These are phyloP conservation scores for Batillaria attramentaria DNA, from an alignment of 1,140 invertebrate species.

Conservation along the genomic window DNA sequence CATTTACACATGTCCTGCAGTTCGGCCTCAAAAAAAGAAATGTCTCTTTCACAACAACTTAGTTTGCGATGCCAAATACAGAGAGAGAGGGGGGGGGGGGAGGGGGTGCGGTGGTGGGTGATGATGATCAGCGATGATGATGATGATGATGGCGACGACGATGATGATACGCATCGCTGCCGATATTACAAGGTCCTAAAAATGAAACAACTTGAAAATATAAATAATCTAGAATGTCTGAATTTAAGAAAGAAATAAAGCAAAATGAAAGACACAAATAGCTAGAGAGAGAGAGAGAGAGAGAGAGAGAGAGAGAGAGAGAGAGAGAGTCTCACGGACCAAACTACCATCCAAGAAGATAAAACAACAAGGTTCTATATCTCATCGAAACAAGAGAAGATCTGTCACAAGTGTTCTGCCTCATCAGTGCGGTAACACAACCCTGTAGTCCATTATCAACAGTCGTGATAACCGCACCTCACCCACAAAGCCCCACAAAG, in stretches of 20 bases:
- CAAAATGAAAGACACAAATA: too few relatives aligned
- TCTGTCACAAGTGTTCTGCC: neutral
- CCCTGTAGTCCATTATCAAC: neutral
- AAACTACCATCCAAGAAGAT: too few relatives aligned
- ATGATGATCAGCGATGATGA: too few relatives aligned
- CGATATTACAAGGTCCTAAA: too few relatives aligned
- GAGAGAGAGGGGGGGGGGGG: neutral
- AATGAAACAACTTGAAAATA: too few relatives aligned
- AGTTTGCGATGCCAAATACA: neutral
- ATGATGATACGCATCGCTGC: too few relatives aligned
- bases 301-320: conserved; percentile 13
- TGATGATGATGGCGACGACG: too few relatives aligned
- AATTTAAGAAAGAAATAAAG: too few relatives aligned
- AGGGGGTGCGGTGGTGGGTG: too few relatives aligned
- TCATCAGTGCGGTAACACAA: neutral
- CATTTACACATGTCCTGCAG: neutral
- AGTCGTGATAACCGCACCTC: neutral
- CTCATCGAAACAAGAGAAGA: too few relatives aligned
- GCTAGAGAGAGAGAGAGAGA: conserved; percentile 3
- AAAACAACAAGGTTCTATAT: too few relatives aligned
- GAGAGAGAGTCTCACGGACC: neutral
- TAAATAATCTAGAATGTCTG: too few relatives aligned
- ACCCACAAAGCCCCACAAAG: neutral
- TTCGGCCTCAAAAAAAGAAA: neutral
- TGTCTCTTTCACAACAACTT: neutral